Evolutionary conservation across 2,888 invertebrate species (phyloP).

Genomic region (Cybosia mesomella): DNA sequence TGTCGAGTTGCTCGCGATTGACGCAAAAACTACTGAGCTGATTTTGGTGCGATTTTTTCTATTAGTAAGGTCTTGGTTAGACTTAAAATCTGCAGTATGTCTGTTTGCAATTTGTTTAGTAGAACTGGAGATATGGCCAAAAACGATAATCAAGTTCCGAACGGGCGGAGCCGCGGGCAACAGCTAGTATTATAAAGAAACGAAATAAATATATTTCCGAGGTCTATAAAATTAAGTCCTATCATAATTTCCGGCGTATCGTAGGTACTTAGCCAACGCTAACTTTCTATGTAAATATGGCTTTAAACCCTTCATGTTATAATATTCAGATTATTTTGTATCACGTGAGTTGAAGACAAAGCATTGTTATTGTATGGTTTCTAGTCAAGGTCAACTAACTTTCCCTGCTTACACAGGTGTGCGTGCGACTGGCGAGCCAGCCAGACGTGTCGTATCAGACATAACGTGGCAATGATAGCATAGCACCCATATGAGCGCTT

Average conservation of each 20-base stretch:
- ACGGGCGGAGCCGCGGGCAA: too few relatives aligned
- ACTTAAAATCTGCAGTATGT: too few relatives aligned
- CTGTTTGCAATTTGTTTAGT: too few relatives aligned
- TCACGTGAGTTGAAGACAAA: constrained; percentile 28
- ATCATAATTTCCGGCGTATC: neutral
- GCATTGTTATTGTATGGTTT: constrained; percentile 41
- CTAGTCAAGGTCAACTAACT: constrained; percentile 60
- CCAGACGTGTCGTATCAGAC: constrained; percentile 41
- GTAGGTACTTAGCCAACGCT: too few relatives aligned
- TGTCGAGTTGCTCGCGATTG: too few relatives aligned
- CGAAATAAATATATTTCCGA: too few relatives aligned
- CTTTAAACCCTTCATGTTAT: neutral
- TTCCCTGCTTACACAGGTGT: constrained; percentile 66
- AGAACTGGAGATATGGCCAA: too few relatives aligned
- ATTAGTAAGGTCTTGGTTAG: too few relatives aligned
- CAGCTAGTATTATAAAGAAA: too few relatives aligned
- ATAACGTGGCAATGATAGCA: constrained; percentile 40
- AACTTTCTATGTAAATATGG: neutral
- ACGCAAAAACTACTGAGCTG: too few relatives aligned
- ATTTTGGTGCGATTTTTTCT: too few relatives aligned
- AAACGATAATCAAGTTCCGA: too few relatives aligned
- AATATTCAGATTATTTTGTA: neutral
- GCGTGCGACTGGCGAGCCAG: constrained; percentile 42
- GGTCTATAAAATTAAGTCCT: neutral
- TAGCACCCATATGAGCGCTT: constrained; percentile 25